phyloP scores from a whole-genome alignment of 1,140 invertebrate species.

The Trichonephila clavipes region DNA sequence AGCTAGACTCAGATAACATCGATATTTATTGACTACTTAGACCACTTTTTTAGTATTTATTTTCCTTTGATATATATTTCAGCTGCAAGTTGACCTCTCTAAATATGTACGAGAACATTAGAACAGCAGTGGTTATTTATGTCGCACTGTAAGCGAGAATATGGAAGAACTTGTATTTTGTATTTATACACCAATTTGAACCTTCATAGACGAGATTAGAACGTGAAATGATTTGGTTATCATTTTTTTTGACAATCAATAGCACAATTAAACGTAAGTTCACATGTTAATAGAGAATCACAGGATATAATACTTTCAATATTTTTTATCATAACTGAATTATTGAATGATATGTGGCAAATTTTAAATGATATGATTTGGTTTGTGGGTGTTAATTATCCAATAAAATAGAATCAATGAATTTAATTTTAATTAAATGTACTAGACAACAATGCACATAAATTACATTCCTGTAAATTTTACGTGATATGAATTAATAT shows the following conservation, averaged over 20 bases:
- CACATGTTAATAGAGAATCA: no score
- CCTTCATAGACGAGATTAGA: no score
- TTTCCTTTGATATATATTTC: background rate
- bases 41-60: background rate
- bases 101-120: background rate
- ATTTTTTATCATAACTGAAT: background rate
- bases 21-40: background rate
- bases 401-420: no score
- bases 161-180: conserved; percentile 34
- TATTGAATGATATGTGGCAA: background rate
- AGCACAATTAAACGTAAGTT: no score
- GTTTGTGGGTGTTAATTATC: no score
- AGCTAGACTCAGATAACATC: conserved; percentile 14
- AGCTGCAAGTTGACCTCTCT: background rate
- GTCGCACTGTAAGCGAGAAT: background rate
- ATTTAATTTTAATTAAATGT: no score
- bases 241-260: no score
- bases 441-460: no score
- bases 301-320: no score
- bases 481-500: no score
- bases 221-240: no score
- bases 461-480: no score
- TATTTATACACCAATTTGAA: background rate
- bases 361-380: background rate
- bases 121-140: background rate